Evolutionary conservation across 2,888 invertebrate genomes (phyloP), one percentile per base, ranked within the genome.

Genomic region (Cinara cedri): DNA sequence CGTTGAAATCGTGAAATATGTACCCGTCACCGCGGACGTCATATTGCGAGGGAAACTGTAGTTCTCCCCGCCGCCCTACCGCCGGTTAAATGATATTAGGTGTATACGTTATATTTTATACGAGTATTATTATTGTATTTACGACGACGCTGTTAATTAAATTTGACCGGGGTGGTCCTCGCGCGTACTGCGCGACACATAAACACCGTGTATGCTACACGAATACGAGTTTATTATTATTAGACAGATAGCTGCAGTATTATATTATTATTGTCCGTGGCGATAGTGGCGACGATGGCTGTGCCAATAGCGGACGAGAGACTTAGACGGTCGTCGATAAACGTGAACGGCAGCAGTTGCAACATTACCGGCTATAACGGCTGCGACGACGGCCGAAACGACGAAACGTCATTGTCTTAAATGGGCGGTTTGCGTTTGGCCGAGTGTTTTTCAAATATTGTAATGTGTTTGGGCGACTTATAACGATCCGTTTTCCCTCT

Each of bases 81-180:
- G n/a, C 1, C 16, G 44, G 21, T n/a, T n/a, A n/a, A n/a, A n/a
- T n/a, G n/a, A n/a, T n/a, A n/a, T n/a, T n/a, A n/a, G n/a, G n/a
- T n/a, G n/a, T 44, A 55, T 21, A 49, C n/a, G 14, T 26, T 21
- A n/a, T 60, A 26, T 3, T 16, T 4, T n/a, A 14, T 21, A 46
- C 9, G 2, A 57, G 34, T 10, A 11, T 46, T 13, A 11, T 13
- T 21, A 13, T 21, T 1, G 13, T 63, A 11, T 75, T 65, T 65
- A 68, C 19, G 66, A 66, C 16, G 57, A 76, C 54, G 57, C 49
- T 66, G 55, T 78, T 78, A 78, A 70, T 78, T 70, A 70, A 78
- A 78, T 78, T 78, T 70, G 14, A 62, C 60, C 78, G 24, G 68
- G 78, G 78, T 78, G 78, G 78, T 78, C 78, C 51, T n/a, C 72